Evolutionary conservation across 2,888 invertebrate genomes (phyloP), one percentile per base, ranked within the genome.

Genomic region (Dynastes maya): DNA sequence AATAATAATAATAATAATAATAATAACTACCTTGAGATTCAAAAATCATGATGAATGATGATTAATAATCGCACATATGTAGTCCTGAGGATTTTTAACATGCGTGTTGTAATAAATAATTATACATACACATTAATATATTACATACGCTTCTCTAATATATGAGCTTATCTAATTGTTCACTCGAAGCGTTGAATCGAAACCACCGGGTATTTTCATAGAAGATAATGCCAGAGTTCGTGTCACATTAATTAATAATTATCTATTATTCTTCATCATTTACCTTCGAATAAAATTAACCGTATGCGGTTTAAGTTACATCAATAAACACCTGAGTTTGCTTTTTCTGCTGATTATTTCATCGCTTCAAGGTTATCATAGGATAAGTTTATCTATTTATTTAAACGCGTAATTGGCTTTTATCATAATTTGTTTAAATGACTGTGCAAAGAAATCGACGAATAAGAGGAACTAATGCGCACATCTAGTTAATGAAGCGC

Each of bases 221-320:
- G 2, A 58, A 53, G 53, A 13, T 58, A 63, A 63, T 63, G 11
- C n/a, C 63, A 32, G 63, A 32, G 63, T 63, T 63, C 63, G 29
- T 32, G 29, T 63, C 11, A 1, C 2, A 63, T 32, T 63, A n/a
- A 11, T 63, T 63, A 11, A 63, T 63, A 63, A 63, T 63, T 32
- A 63, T 27, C 63, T 63, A 63, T 63, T 63, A 63, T 63, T 32
- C 63, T 37, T 63, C 27, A 45, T 45, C 45, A 32, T 63, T 63
- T 29, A 32, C 63, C 63, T 63, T 29, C 63, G 22, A 58, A 58
- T 16, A 22, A 58, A 58, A 58, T 58, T 16, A 58, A 53, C 16
- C 53, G 22, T 16, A 58, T 8, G 16, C 13, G 22, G 8, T 58
- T 16, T n/a, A 53, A 55, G 16, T 45, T 45, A 45, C 45, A 11